phyloP scores from a whole-genome alignment of 1,140 invertebrate genomes.

The Sitobion miscanthi region DNA sequence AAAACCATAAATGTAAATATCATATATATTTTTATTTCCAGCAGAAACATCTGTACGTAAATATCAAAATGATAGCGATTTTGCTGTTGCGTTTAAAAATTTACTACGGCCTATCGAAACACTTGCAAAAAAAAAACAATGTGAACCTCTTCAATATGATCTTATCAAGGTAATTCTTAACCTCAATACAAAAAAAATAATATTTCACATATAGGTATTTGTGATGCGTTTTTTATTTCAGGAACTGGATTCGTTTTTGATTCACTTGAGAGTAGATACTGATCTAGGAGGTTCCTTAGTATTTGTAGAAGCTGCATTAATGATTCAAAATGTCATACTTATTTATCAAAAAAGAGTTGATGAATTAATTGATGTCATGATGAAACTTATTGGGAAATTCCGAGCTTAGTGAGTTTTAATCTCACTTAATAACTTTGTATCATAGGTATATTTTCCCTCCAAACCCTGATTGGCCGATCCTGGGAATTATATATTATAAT shows the following conservation, averaged over 20 bases:
- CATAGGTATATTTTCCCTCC: not conserved
- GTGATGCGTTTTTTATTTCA: constrained; percentile 23
- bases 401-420: constrained; percentile 49
- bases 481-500: no score
- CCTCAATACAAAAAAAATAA: not conserved
- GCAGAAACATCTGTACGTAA: not conserved
- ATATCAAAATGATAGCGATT: constrained; percentile 51
- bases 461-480: not conserved
- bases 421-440: not conserved
- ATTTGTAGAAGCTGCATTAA: constrained; percentile 66
- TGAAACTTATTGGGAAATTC: constrained; percentile 63
- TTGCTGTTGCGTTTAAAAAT: constrained; percentile 55
- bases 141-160: constrained; percentile 42
- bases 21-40: not conserved
- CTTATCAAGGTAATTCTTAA: constrained; percentile 38
- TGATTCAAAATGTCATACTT: constrained; percentile 66
- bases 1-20: no score
- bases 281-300: constrained; percentile 63
- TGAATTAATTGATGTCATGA: constrained; percentile 64
- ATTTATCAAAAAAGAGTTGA: constrained; percentile 67
- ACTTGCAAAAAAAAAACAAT: not conserved
- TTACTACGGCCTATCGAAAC: constrained; percentile 25
- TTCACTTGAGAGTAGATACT: constrained; percentile 50
- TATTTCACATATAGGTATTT: not conserved
- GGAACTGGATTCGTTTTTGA: constrained; percentile 58